phyloP scores from a whole-genome alignment of 2,113 vertebrate species.

The Rhinopomastus cyanomelas region DNA sequence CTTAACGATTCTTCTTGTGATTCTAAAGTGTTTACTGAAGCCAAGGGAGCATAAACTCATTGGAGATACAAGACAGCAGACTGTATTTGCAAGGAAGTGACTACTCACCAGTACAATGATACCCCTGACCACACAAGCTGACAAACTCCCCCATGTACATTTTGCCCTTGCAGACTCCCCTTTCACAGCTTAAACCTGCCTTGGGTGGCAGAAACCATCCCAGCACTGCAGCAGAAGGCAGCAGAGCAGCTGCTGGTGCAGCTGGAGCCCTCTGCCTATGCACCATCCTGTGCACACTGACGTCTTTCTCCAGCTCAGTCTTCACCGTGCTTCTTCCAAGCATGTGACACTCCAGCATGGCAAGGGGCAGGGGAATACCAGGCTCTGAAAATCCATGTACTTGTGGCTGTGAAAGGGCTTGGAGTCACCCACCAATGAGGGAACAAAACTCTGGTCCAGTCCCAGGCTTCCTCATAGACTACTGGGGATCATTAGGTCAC shows the following conservation, averaged over 20 bases:
- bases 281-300: neutral
- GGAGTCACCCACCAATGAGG: neutral
- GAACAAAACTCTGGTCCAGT: neutral
- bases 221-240: neutral
- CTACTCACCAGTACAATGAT: neutral
- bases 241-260: neutral
- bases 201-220: neutral
- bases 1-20: no score
- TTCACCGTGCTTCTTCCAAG: neutral
- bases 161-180: neutral
- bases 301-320: neutral
- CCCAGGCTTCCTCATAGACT: no score
- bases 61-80: neutral
- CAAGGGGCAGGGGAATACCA: neutral
- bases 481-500: neutral
- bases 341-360: neutral
- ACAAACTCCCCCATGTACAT: neutral
- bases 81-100: neutral
- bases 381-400: neutral
- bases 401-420: neutral
- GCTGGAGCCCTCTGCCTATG: neutral
- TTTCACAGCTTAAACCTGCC: neutral
- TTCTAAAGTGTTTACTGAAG: neutral
- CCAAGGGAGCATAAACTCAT: neutral
- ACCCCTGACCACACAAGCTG: neutral